Evolutionary conservation across 1,140 invertebrate genomes (phyloP), one percentile per base, ranked within the genome.

Genomic region (Hycleus cichorii): DNA sequence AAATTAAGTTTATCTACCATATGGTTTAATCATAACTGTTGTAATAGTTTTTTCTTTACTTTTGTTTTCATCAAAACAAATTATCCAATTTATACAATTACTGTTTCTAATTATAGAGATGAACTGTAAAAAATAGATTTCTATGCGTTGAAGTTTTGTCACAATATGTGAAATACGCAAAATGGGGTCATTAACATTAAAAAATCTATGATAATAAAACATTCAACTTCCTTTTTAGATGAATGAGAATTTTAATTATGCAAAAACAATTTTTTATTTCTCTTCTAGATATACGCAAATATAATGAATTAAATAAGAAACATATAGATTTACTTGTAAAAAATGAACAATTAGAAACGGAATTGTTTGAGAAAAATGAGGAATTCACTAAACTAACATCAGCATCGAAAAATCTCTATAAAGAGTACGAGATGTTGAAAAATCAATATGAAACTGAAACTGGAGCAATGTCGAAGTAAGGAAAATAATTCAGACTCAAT

Each of bases 391-490:
- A 83, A 68, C 72, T 87, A 25, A 77, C 80, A 39, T 78, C 75
- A 59, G 86, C 85, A 47, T 87, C 85, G 1, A 84, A 87, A 74
- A 82, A 80, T 51, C 77, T 88, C 39, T 87, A 83, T 69, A 81
- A 80, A 47, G 86, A 88, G 67, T 88, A 88, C 70, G 85, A 87
- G 64, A 81, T 84, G 67, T 74, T 88, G 2, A 85, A 84, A 66
- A 81, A 82, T 65, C 81, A 85, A 72, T 85, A 87, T 71, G 83
- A 88, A 53, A 78, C 86, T 24, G 85, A 88, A 64, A 81, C 82
- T 0, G 80, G 79, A 10, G 83, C 85, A 11, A 83, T 87, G 83
- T 80, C 86, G 57, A 80, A 77, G 80, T 81, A 63, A 72, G 74
- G 47, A 47, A 18, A 18, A 18, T 18, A 39, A 39, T 50, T 44